A percentile compares a stretch with the other conserved stretches of the same genome.
These are phyloP conservation scores for Leptinotarsa juncta DNA, from an alignment of 2,888 invertebrate species.

Conservation along the genomic window DNA sequence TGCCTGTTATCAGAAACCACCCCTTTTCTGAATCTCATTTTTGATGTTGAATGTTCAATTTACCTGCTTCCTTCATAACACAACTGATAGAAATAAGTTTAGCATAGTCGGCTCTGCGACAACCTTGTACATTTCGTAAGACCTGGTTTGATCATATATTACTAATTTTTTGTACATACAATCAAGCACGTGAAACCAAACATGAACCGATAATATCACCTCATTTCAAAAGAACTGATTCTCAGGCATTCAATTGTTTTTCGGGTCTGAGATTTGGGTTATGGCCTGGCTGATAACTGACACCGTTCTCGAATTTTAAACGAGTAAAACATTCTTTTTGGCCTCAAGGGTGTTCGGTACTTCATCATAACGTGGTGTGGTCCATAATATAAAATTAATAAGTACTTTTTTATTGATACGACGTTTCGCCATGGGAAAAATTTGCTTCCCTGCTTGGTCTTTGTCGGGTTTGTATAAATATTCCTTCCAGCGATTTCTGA, in stretches of 20 bases:
- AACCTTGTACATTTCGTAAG: slow-evolving; percentile 14
- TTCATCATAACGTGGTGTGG: slow-evolving; percentile 23
- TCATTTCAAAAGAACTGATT: slow-evolving; percentile 23
- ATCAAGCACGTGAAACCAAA: slow-evolving; percentile 6
- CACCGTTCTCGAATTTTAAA: slow-evolving; percentile 13
- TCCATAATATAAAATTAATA: slow-evolving; percentile 22
- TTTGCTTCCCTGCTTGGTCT: not conserved
- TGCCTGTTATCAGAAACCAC: not conserved
- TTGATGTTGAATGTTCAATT: not conserved
- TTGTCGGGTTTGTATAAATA: not conserved
- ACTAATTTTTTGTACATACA: slow-evolving; percentile 8
- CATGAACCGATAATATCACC: slow-evolving; percentile 27
- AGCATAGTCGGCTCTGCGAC: not conserved
- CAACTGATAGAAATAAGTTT: not conserved
- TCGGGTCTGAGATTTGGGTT: slow-evolving; percentile 31
- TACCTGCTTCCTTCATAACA: not conserved
- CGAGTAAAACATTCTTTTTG: slow-evolving; percentile 4
- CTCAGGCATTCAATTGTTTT: slow-evolving; percentile 31
- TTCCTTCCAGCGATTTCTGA: too few species aligned
- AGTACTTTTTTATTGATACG: slow-evolving; percentile 7
- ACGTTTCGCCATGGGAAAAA: not conserved
- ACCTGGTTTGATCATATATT: slow-evolving; percentile 10
- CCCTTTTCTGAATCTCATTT: not conserved
- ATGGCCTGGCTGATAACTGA: slow-evolving; percentile 21
- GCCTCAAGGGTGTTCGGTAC: slow-evolving; percentile 6